Conservation (phyloP, 2,888 invertebrate genomes). For the Heterodera filipjevi region DNA sequence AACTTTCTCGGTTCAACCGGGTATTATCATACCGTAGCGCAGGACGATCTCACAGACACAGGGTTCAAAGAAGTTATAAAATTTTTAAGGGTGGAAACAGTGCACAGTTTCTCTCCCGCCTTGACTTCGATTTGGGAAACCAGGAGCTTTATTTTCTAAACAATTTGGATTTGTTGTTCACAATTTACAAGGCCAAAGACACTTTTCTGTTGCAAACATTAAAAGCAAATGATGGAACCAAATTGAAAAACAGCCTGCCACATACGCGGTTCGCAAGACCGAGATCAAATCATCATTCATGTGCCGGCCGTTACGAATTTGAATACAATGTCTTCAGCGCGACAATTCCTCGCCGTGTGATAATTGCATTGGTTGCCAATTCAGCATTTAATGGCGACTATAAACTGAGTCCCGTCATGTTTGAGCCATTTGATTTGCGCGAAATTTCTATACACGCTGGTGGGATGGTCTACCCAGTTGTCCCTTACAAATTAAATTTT, state of each 20-base stretch:
- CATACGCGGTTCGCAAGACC: conserved; percentile 35
- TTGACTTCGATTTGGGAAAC: conserved; percentile 37
- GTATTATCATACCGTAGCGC: conserved; percentile 9
- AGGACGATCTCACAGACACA: background rate
- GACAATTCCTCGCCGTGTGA: too few species aligned
- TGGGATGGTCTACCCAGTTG: conserved; percentile 30
- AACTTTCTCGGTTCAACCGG: conserved; percentile 27
- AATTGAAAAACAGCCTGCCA: conserved; percentile 28
- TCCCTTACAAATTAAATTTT: conserved; percentile 32
- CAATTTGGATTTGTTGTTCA: too few species aligned
- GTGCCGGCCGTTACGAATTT: conserved; percentile 32
- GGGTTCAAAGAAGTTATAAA: conserved; percentile 21
- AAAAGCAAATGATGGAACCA: background rate
- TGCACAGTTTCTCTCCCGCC: conserved; percentile 20
- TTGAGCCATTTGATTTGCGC: conserved; percentile 31
- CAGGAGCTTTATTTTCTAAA: conserved; percentile 15
- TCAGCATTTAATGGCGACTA: too few species aligned
- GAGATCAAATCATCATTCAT: conserved; percentile 29
- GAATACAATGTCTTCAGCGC: conserved; percentile 36
- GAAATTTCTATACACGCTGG: conserved; percentile 33
- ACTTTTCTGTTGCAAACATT: too few species aligned
- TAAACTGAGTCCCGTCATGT: too few species aligned
- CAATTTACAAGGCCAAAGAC: too few species aligned
- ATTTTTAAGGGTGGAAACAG: conserved; percentile 11
- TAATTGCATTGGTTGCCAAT: too few species aligned